Evolutionary conservation across 2,797 vertebrate genomes (phyloP), one percentile per base, ranked within the genome.

Genomic region (Tiaroga cobitis): DNA sequence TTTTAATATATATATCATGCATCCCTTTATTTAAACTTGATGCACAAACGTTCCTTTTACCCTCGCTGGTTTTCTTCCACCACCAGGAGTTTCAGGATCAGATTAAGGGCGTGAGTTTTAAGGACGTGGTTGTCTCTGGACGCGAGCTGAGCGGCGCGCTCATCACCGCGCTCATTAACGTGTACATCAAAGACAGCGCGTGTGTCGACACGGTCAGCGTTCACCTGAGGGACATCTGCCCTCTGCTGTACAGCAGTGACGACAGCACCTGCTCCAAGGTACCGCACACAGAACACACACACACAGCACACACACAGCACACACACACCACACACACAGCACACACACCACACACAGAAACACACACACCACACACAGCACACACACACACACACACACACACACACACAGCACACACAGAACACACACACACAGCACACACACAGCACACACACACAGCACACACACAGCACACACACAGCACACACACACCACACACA

Each of bases 221-320:
- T 87, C 98, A 97, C 90, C 93, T 99, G 81, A 95, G 98, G n/a
- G 97, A 99, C 69, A 95, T 96, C 88, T 99, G 98, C 87, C 98
- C 98, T 0, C 94, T 98, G 87, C 95, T 99, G 49, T 99, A 99
- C 91, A 99, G 97, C 93, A 97, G 95, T 3, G 97, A 99, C 24
- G 98, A 99, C 93, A 97, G 96, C 9, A 89, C 98, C 83, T 99
- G 98, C 94, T 99, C 98, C 29, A 99, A 99, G 96, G 98, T 99
- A 80, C 32, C 49, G n/a, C n/a, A 6, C 15, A 7, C 5, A 32
- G 2, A 39, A 72, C 0, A 73, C 41, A 26, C 19, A 41, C 65
- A 37, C 21, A 3, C 0, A 2, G 18, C 69, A 26, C 3, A 72
- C 24, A 15, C 3, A 37, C 29, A 18, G 32, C 16, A 32, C 37